Conservation (phyloP, 2,888 invertebrate genomes). For the Corbicula japonica region DNA sequence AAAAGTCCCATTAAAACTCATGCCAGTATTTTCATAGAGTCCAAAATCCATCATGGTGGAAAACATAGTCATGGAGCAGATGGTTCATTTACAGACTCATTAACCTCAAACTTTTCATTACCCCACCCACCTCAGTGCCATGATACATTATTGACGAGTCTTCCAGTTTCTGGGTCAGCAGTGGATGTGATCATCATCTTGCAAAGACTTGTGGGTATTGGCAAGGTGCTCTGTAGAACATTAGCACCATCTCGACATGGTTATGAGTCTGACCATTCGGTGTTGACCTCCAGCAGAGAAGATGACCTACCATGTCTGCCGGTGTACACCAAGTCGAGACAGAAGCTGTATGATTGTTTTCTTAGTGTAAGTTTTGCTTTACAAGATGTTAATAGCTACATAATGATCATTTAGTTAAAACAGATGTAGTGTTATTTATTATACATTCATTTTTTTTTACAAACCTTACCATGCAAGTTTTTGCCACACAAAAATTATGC, state of each 20-base stretch:
- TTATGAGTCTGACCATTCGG: slow-evolving; percentile 49
- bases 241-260: slow-evolving; percentile 52
- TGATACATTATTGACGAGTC: slow-evolving; percentile 38
- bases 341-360: slow-evolving; percentile 67
- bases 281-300: slow-evolving; percentile 7
- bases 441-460: slow-evolving; percentile 1
- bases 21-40: slow-evolving; percentile 22
- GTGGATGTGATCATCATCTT: slow-evolving; percentile 77
- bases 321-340: slow-evolving; percentile 35
- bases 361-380: slow-evolving; percentile 65
- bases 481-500: too few species aligned
- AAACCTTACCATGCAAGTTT: too few species aligned
- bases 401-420: too few species aligned
- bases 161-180: slow-evolving; percentile 77
- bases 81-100: slow-evolving; percentile 53
- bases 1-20: slow-evolving; percentile 26
- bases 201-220: slow-evolving; percentile 76
- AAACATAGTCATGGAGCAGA: slow-evolving; percentile 12
- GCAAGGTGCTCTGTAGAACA: slow-evolving; percentile 69
- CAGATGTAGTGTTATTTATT: too few species aligned
- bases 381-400: too few species aligned
- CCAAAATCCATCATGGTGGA: slow-evolving; percentile 9
- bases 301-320: slow-evolving; percentile 16
- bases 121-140: slow-evolving; percentile 25
- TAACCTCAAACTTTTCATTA: slow-evolving; percentile 50